A percentile compares a stretch with the other conserved stretches of the same genome.
phyloP scores from a whole-genome alignment of 2,888 invertebrate species.

The Dolichopus griseipennis region DNA sequence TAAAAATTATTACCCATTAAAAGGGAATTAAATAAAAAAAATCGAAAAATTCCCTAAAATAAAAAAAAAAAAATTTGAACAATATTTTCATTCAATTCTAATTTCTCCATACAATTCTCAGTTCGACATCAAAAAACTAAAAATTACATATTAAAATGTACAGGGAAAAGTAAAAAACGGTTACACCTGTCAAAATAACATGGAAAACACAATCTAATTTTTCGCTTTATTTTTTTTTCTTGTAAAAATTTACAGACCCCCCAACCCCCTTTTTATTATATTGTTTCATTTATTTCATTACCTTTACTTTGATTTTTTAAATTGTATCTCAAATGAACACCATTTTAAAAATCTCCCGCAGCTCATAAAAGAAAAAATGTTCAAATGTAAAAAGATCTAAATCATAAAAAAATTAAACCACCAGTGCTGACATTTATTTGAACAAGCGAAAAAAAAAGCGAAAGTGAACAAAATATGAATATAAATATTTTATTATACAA shows the following conservation, averaged over 20 bases:
- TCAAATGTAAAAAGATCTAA: neutral
- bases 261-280: neutral
- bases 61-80: too few relatives aligned
- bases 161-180: too few relatives aligned
- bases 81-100: too few relatives aligned
- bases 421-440: neutral
- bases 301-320: neutral
- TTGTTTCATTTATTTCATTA: neutral
- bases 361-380: neutral
- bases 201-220: neutral
- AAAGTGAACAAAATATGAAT: neutral
- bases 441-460: neutral
- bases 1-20: too few relatives aligned
- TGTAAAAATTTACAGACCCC: too few relatives aligned
- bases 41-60: too few relatives aligned
- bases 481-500: neutral
- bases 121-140: too few relatives aligned
- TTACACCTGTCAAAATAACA: too few relatives aligned
- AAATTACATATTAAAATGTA: too few relatives aligned
- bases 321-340: neutral
- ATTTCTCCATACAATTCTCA: too few relatives aligned
- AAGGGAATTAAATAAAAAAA: too few relatives aligned
- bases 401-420: neutral
- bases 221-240: neutral
- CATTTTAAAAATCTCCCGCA: neutral